Conservation (phyloP, 1,140 invertebrate species). For the Yoshiicerus persimilis region DNA sequence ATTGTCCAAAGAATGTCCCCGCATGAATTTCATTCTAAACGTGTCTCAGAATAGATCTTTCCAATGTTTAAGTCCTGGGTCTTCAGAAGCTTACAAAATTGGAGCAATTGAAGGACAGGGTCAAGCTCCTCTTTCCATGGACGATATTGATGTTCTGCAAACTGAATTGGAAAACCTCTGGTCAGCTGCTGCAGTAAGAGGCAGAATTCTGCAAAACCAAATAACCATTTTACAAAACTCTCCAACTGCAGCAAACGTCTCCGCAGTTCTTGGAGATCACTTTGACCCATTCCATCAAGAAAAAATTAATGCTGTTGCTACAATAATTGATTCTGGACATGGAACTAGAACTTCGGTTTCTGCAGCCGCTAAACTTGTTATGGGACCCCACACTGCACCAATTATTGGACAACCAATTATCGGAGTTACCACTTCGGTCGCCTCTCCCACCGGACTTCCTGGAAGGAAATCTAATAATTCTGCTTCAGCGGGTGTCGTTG, state of each 20-base stretch:
- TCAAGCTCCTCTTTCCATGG: slow-evolving; percentile 57
- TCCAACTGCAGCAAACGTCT: neutral
- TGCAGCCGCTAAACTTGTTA: slow-evolving; percentile 44
- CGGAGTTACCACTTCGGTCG: neutral
- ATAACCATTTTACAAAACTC: slow-evolving; percentile 68
- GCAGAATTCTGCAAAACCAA: slow-evolving; percentile 74
- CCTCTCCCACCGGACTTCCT: neutral
- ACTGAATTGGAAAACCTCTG: slow-evolving; percentile 83
- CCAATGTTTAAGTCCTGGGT: neutral
- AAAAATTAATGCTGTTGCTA: slow-evolving; percentile 45
- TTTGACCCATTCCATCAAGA: slow-evolving; percentile 46
- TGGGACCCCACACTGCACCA: slow-evolving; percentile 28
- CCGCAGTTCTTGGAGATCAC: slow-evolving; percentile 38
- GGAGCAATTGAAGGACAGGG: neutral
- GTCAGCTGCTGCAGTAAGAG: slow-evolving; percentile 75
- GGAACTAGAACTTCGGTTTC: slow-evolving; percentile 47
- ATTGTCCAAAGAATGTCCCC: slow-evolving; percentile 38
- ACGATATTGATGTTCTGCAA: slow-evolving; percentile 83
- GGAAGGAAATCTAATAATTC: slow-evolving; percentile 19
- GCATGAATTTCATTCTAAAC: slow-evolving; percentile 27
- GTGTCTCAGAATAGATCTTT: neutral
- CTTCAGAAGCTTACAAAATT: slow-evolving; percentile 30
- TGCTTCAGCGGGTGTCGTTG: neutral
- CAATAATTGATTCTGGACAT: slow-evolving; percentile 44
- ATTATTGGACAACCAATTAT: neutral